phyloP scores from a whole-genome alignment of 2,888 invertebrate species.

The Nephrotoma appendiculata region DNA sequence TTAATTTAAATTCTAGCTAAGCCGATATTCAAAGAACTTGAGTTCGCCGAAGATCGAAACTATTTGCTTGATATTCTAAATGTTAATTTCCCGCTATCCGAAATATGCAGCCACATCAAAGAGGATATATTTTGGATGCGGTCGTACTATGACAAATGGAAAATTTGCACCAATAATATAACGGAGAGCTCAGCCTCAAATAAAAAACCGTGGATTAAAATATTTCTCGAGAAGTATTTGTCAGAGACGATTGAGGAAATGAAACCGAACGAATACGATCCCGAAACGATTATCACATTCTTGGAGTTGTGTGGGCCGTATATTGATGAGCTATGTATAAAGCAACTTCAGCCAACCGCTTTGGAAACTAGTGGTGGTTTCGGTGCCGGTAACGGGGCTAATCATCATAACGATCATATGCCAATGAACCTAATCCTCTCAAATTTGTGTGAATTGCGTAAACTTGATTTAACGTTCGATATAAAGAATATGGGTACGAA shows the following conservation, averaged over 20 bases:
- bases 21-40: conserved; percentile 24
- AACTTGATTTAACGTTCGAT: conserved; percentile 27
- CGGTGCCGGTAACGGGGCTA: not conserved
- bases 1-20: conserved; percentile 18
- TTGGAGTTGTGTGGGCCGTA: conserved; percentile 29
- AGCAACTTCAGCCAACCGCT: conserved; percentile 25
- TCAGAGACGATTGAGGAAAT: conserved; percentile 30
- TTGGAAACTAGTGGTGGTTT: conserved; percentile 17
- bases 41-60: conserved; percentile 25
- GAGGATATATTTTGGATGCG: conserved; percentile 30
- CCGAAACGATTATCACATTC: conserved; percentile 23
- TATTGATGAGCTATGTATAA: conserved; percentile 28
- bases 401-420: conserved; percentile 26
- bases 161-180: conserved; percentile 13
- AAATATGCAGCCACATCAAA: conserved; percentile 25
- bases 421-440: conserved; percentile 30
- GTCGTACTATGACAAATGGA: conserved; percentile 26
- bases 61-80: conserved; percentile 27
- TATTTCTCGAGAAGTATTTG: conserved; percentile 32
- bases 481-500: conserved; percentile 28
- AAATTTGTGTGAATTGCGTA: conserved; percentile 28
- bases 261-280: conserved; percentile 27
- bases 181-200: not conserved
- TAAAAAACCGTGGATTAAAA: conserved; percentile 25
- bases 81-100: conserved; percentile 25